phyloP scores from a whole-genome alignment of 2,888 invertebrate species.

The Boloria euphrosyne region DNA sequence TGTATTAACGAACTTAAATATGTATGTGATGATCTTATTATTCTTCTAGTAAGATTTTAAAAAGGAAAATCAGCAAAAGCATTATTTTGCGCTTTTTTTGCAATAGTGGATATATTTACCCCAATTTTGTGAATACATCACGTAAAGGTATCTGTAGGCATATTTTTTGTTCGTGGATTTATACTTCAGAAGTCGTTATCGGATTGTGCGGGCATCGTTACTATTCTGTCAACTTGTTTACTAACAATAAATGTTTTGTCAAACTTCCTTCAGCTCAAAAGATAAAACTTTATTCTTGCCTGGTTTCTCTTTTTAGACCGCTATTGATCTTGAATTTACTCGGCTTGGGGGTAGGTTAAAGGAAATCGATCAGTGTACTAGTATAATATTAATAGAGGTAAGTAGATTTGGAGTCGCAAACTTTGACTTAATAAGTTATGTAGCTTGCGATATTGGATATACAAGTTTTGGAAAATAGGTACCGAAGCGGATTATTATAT shows the following conservation, averaged over 20 bases:
- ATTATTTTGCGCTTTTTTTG: too few species aligned
- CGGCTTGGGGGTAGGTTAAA: conserved; percentile 36
- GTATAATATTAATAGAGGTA: conserved; percentile 31
- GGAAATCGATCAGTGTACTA: conserved; percentile 40
- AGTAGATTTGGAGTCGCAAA: conserved; percentile 22
- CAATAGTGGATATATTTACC: too few species aligned
- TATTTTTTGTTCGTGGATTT: conserved; percentile 42
- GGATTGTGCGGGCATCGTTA: conserved; percentile 50
- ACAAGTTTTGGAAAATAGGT: not conserved
- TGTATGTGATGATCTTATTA: too few species aligned
- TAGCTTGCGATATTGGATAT: conserved; percentile 7
- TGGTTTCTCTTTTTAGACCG: conserved; percentile 48
- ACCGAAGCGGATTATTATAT: not conserved
- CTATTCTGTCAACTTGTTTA: conserved; percentile 55
- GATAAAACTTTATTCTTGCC: conserved; percentile 55
- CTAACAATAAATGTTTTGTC: conserved; percentile 76
- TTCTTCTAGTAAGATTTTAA: too few species aligned
- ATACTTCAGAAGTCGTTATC: conserved; percentile 72
- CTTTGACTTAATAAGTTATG: conserved; percentile 11
- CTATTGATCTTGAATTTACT: conserved; percentile 46
- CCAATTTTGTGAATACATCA: too few species aligned
- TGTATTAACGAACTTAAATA: too few species aligned
- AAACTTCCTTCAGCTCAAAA: conserved; percentile 58
- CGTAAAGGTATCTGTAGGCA: not conserved
- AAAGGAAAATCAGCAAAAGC: too few species aligned